phyloP scores from a whole-genome alignment of 2,888 invertebrate species.

The Torymus texanus region DNA sequence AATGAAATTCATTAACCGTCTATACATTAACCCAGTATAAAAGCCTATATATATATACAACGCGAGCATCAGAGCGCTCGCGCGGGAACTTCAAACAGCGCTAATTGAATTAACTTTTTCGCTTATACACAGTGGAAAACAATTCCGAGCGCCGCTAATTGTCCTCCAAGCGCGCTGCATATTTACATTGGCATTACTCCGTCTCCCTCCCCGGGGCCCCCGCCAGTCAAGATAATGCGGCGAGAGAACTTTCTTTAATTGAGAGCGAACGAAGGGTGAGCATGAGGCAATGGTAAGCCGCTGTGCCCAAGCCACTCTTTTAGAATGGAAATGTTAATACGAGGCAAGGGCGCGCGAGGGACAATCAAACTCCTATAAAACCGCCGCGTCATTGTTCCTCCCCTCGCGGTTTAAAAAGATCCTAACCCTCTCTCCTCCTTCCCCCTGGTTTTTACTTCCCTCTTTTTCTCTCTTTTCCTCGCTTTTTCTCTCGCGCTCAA shows the following conservation, averaged over 20 bases:
- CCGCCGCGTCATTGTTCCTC: constrained; percentile 24
- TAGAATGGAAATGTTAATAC: constrained; percentile 25
- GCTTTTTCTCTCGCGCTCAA: too few species aligned
- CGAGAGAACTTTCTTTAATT: too few species aligned
- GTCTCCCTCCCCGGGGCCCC: not conserved
- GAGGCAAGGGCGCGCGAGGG: not conserved
- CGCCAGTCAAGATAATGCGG: not conserved
- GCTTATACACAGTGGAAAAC: not conserved
- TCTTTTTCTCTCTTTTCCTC: too few species aligned
- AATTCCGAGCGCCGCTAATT: constrained; percentile 7
- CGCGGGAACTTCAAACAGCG: not conserved
- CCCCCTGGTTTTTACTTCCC: too few species aligned
- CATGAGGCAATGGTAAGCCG: not conserved
- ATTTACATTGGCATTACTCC: constrained; percentile 30
- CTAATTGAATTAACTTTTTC: constrained; percentile 13
- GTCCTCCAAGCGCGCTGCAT: constrained; percentile 25
- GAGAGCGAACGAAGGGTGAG: too few species aligned
- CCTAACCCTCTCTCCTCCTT: too few species aligned
- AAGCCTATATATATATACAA: not conserved
- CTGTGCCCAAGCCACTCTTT: not conserved
- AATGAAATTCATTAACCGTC: not conserved
- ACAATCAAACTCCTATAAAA: constrained; percentile 44
- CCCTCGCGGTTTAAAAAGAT: not conserved
- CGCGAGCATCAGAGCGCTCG: not conserved
- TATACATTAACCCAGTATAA: not conserved